These are phyloP conservation scores for Pristionchus pacificus DNA, from an alignment of 1,140 invertebrate species.

Conservation along the genomic window DNA sequence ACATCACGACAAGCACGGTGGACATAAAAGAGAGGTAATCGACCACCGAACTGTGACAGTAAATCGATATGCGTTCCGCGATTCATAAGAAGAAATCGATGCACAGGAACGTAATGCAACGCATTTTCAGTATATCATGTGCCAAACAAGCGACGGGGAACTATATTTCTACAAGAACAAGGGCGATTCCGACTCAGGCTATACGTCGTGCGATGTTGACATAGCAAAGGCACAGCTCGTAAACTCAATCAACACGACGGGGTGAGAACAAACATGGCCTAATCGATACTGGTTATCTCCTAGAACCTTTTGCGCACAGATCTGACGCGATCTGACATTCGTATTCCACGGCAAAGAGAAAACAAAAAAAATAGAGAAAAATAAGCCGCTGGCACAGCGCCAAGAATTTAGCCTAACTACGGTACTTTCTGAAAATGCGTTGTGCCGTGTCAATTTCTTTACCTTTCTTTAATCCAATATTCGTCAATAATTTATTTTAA, in stretches of 20 bases:
- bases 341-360: no score
- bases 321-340: no score
- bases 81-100: no score
- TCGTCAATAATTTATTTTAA: neutral
- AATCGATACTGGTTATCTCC: neutral
- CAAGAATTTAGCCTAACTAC: no score
- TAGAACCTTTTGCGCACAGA: neutral
- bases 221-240: slow-evolving; percentile 19
- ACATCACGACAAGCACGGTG: neutral
- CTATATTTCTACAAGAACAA: slow-evolving; percentile 23
- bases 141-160: slow-evolving; percentile 4
- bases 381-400: no score
- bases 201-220: slow-evolving; percentile 11
- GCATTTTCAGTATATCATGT: slow-evolving; percentile 18
- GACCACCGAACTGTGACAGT: neutral
- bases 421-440: neutral
- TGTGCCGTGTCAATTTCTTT: neutral
- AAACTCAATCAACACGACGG: slow-evolving; percentile 27
- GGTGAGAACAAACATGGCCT: slow-evolving; percentile 8
- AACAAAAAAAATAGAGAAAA: no score
- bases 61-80: no score
- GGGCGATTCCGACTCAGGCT: neutral
- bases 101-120: neutral
- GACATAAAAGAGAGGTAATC: neutral
- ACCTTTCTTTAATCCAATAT: neutral